A percentile compares a stretch with the other conserved stretches of the same genome.
phyloP scores from a whole-genome alignment of 2,797 vertebrate genomes.

The Pristis pectinata region DNA sequence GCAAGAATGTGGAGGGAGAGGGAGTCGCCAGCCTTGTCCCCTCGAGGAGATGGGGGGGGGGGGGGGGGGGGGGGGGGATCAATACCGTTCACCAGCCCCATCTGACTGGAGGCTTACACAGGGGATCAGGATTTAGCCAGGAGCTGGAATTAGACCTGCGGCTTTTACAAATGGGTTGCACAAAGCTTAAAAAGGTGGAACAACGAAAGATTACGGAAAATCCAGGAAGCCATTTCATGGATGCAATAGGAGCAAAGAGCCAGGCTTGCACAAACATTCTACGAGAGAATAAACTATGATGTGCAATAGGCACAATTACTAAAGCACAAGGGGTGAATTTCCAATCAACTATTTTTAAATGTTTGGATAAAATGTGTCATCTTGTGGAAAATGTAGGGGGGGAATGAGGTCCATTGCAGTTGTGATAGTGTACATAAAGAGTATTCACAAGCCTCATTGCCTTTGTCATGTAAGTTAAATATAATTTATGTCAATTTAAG shows the following conservation, averaged over 20 bases:
- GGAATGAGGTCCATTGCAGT: not conserved
- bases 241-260: not conserved
- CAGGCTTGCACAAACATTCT: not conserved
- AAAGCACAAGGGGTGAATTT: not conserved
- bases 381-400: not conserved
- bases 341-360: not conserved
- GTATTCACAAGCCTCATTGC: too few relatives aligned
- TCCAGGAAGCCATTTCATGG: not conserved
- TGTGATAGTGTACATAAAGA: not conserved
- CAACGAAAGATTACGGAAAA: not conserved
- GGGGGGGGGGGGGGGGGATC: too few relatives aligned
- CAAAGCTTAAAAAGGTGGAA: not conserved
- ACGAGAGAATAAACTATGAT: not conserved
- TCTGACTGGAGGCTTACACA: not conserved
- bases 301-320: not conserved
- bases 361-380: not conserved
- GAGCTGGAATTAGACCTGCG: too few relatives aligned
- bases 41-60: not conserved
- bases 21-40: not conserved
- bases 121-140: not conserved
- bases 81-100: not conserved
- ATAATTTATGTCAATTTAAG: too few relatives aligned
- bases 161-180: too few relatives aligned
- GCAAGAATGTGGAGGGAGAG: not conserved
- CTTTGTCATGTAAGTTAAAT: too few relatives aligned